Base-by-base conservation (phyloP, 2,888 invertebrate species). In the Bimastos eiseni region DNA sequence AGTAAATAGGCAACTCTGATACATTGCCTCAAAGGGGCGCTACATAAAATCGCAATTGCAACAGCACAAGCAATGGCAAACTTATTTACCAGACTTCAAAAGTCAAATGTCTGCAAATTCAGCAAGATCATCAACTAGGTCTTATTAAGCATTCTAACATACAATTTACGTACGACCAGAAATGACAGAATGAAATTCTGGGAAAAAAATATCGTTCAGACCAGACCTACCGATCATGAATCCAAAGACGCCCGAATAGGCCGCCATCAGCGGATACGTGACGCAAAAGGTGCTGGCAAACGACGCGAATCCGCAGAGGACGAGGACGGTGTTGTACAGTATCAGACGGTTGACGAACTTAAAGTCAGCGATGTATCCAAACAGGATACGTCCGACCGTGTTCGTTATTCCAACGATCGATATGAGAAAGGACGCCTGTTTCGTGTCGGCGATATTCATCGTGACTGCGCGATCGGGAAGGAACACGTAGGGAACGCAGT, bases 401-500 rank as follows among this genome's bases (percentile, higher is more conserved):
- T 99, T 99, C 0, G 98, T 97, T 88, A 98, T 96, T 37, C 99
- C 99, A 93, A 99, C 98, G 6, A 97, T 96, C 0, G 98, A 97
- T 34, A 99, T 96, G 91, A 99, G 96, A 94, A 97, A 96, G 30
- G 97, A 96, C 0, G 97, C 96, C 70, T 93, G 96, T 95, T 0
- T 92, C 21, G 49, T 83, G 86, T 86, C 17, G 34, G 86, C 86
- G n/a, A 86, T 86, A 5, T 37, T 6, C 41, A 90, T 90, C 33
- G 86, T 84, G 15, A 83, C 83, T 0, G 97, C 98, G 92, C 98
- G 93, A 92, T 95, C 95, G 37, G 98, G 98, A 90, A 98, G 96
- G 93, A 97, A 99, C 95, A 97, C 96, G 95, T 97, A 99, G 0
- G 99, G 99, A 37, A 99, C 97, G 95, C 98, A 99, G 96, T 99